Evolutionary conservation across 2,797 vertebrate genomes (phyloP).

Genomic region (Toxotes lorentzi): DNA sequence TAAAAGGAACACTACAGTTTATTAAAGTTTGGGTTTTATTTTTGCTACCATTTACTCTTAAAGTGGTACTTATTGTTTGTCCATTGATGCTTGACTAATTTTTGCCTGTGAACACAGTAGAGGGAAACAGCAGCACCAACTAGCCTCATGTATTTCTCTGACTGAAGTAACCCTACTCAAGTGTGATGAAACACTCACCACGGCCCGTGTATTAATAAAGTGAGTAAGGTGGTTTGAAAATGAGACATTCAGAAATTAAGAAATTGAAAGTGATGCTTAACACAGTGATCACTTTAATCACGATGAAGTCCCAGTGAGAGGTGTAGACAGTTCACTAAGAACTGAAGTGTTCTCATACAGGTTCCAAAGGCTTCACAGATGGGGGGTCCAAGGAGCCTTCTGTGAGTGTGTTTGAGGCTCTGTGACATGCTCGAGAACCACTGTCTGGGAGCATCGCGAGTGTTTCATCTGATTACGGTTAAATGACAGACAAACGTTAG

Average conservation of each 20-base stretch:
- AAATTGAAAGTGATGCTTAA: conserved; percentile 9
- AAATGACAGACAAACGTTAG: conserved; percentile 58
- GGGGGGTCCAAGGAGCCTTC: conserved; percentile 3
- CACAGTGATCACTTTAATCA: not conserved
- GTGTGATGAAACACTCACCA: not conserved
- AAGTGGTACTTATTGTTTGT: too few species aligned
- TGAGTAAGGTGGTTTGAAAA: not conserved
- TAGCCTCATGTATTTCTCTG: not conserved
- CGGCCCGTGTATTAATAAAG: not conserved
- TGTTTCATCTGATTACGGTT: conserved; percentile 60
- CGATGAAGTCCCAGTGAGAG: not conserved
- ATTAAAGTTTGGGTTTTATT: too few species aligned
- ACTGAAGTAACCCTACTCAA: too few species aligned
- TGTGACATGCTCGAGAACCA: conserved; percentile 38
- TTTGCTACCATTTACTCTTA: too few species aligned
- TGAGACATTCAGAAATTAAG: not conserved
- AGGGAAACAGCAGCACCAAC: not conserved
- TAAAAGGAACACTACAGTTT: too few species aligned
- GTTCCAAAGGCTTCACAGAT: conserved; percentile 10
- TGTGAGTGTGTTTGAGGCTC: conserved; percentile 21
- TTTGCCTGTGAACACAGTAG: not conserved
- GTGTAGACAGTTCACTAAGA: conserved; percentile 17
- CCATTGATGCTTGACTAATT: not conserved
- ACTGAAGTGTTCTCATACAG: conserved; percentile 6
- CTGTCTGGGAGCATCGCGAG: conserved; percentile 57